Percentiles rank a stretch among this genome's conserved stretches.
These are phyloP conservation scores for Corydoras sp. DNA, from an alignment of 2,113 vertebrate species.

Conservation along the genomic window DNA sequence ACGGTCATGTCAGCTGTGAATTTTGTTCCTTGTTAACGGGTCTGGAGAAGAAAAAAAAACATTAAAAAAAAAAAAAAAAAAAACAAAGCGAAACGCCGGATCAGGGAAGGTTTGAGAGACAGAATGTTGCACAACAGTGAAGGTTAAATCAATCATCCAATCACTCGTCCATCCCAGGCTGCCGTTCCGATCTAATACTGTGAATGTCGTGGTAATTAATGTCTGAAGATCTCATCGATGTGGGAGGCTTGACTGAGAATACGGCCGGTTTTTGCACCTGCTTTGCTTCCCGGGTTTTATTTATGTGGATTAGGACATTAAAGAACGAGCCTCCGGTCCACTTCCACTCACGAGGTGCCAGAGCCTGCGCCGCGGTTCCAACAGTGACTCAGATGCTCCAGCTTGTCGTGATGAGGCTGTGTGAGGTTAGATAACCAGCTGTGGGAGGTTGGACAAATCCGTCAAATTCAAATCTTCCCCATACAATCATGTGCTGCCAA, in stretches of 20 bases:
- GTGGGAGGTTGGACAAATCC: too few relatives aligned
- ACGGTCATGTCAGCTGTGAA: background rate
- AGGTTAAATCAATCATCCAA: conserved; percentile 17
- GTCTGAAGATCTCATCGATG: conserved; percentile 37
- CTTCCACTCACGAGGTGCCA: background rate
- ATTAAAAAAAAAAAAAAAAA: background rate
- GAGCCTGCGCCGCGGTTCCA: too few relatives aligned
- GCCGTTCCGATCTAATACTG: conserved; percentile 31
- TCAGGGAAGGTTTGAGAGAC: conserved; percentile 10
- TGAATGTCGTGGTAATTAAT: conserved; percentile 35
- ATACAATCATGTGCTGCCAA: too few relatives aligned
- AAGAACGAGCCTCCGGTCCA: background rate
- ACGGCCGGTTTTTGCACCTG: background rate
- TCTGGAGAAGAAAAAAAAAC: background rate
- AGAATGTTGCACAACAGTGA: conserved; percentile 21
- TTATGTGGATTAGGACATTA: background rate
- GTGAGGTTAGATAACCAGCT: too few relatives aligned
- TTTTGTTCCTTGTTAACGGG: background rate
- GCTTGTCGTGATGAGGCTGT: too few relatives aligned
- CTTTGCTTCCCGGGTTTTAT: conserved; percentile 6
- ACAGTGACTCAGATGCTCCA: too few relatives aligned
- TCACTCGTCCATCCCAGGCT: conserved; percentile 23
- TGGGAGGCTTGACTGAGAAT: background rate
- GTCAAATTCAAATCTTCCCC: too few relatives aligned
- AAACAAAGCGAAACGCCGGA: background rate